These are phyloP conservation scores for Periplaneta americana DNA, from an alignment of 1,140 invertebrate species.

Conservation along the genomic window DNA sequence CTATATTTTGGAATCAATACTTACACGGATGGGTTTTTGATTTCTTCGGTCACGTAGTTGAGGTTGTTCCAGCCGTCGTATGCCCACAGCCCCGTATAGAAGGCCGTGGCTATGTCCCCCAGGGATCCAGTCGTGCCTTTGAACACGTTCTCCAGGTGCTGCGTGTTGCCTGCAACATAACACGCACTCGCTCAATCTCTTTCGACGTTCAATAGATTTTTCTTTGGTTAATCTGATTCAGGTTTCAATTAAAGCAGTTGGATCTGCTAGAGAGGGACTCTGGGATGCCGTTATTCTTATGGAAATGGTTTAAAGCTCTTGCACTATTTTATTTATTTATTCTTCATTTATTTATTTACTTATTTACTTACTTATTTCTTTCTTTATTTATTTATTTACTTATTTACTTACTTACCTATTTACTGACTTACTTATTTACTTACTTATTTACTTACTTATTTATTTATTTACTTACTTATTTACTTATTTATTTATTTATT, in stretches of 20 bases:
- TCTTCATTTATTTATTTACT: no score
- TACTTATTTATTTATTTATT: no score
- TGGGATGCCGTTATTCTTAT: background rate
- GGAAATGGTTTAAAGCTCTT: no score
- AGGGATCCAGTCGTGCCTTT: slow-evolving; percentile 68
- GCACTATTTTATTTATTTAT: no score
- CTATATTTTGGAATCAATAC: slow-evolving; percentile 25
- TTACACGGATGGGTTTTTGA: slow-evolving; percentile 94
- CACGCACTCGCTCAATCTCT: background rate
- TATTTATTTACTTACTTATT: no score
- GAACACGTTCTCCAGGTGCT: slow-evolving; percentile 84
- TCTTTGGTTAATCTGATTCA: no score
- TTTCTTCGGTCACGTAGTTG: slow-evolving; percentile 98
- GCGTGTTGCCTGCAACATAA: slow-evolving; percentile 63
- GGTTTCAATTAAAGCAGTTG: background rate
- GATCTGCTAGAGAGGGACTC: background rate
- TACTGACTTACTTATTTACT: no score
- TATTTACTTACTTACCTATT: no score
- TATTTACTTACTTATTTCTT: no score
- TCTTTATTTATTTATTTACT: no score
- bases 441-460: no score
- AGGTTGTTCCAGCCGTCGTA: slow-evolving; percentile 99
- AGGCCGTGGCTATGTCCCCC: slow-evolving; percentile 88
- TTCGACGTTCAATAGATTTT: no score
- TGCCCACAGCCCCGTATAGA: slow-evolving; percentile 97